phyloP scores from a whole-genome alignment of 2,797 vertebrate genomes.

The Pseudomugil gertrudae region DNA sequence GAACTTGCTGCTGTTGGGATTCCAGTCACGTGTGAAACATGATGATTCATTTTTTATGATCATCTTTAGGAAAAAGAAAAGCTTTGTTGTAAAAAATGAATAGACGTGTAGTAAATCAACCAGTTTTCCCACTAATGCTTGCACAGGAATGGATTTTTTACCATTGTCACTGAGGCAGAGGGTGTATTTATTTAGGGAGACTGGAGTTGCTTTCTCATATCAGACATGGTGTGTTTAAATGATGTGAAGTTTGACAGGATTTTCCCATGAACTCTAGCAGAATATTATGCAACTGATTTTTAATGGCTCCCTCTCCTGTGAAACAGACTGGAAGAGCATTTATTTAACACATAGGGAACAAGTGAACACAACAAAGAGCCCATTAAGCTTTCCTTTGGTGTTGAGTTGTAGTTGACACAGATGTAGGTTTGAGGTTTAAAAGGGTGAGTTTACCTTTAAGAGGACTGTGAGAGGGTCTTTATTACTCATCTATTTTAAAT shows the following conservation, averaged over 20 bases:
- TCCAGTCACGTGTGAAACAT: neutral
- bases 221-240: conserved; percentile 36
- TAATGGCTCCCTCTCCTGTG: neutral
- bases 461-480: too few relatives aligned
- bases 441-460: too few relatives aligned
- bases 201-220: conserved; percentile 11
- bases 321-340: too few relatives aligned
- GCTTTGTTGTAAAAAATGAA: neutral
- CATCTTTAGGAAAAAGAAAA: neutral
- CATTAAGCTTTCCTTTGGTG: neutral
- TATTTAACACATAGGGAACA: too few relatives aligned
- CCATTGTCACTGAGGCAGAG: conserved; percentile 13
- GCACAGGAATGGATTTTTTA: neutral
- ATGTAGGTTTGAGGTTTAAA: neutral
- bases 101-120: neutral
- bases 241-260: conserved; percentile 10
- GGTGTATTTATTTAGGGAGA: conserved; percentile 46
- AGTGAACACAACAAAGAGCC: too few relatives aligned
- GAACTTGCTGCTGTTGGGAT: neutral
- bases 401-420: neutral
- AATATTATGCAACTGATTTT: conserved; percentile 15
- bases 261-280: conserved; percentile 23
- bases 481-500: too few relatives aligned
- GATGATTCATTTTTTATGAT: conserved; percentile 4
- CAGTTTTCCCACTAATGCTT: conserved; percentile 2